Evolutionary conservation across 2,797 vertebrate species (phyloP).

Genomic region (Lepilemur septentrionalis): DNA sequence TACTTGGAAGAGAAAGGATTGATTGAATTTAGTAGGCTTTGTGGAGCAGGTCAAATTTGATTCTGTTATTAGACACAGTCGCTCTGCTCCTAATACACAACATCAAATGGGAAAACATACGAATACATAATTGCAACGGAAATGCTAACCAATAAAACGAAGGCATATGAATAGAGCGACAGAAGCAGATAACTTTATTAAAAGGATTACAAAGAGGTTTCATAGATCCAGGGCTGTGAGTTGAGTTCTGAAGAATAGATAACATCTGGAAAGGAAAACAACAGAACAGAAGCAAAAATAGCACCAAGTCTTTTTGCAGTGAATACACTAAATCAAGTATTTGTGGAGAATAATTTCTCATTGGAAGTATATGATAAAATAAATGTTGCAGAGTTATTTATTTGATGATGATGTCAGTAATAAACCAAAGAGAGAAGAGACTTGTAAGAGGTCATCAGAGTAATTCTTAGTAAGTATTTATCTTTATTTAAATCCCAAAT

Average conservation of each 20-base stretch:
- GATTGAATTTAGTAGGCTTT: background rate
- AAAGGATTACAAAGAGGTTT: background rate
- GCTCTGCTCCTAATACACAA: background rate
- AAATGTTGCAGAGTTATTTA: background rate
- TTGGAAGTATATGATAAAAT: background rate
- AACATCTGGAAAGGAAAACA: background rate
- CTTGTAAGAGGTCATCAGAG: background rate
- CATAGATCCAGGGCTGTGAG: background rate
- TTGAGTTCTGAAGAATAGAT: background rate
- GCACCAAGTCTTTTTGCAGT: background rate
- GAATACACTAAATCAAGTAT: background rate
- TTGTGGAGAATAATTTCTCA: background rate
- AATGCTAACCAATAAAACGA: background rate
- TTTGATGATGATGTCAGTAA: background rate
- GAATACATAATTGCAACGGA: background rate
- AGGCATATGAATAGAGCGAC: background rate
- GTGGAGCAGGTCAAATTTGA: background rate
- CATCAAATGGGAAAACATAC: background rate
- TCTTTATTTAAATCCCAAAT: background rate
- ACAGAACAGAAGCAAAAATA: background rate
- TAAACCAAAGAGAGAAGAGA: background rate
- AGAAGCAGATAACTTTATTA: background rate
- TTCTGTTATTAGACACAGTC: background rate
- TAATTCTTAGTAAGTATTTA: background rate
- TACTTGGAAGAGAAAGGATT: background rate